Percentiles rank a stretch among this genome's conserved stretches.
phyloP scores from a whole-genome alignment of 2,113 vertebrate species.

The Numida meleagris region DNA sequence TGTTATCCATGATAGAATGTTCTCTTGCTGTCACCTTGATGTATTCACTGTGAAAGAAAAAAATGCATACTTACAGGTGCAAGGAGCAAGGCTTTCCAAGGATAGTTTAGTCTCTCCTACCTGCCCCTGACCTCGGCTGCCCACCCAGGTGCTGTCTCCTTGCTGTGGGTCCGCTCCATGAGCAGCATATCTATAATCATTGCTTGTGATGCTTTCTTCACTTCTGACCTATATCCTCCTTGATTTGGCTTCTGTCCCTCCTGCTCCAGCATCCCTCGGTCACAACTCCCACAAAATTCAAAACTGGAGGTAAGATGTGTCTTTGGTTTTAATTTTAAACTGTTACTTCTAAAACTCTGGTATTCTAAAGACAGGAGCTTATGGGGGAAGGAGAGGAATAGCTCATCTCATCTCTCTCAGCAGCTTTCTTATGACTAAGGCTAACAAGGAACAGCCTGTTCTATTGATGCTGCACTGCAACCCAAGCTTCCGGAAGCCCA shows the following conservation, averaged over 20 bases:
- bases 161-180: not conserved
- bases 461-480: not conserved
- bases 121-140: not conserved
- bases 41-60: not conserved
- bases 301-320: not conserved
- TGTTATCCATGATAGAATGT: not conserved
- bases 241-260: not conserved
- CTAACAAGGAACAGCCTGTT: slow-evolving; percentile 6
- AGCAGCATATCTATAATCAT: not conserved
- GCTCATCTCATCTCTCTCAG: not conserved
- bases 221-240: not conserved
- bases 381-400: not conserved
- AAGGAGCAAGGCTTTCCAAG: not conserved
- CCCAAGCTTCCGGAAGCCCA: not conserved
- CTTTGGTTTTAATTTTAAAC: slow-evolving; percentile 14
- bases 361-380: not conserved
- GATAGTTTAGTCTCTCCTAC: not conserved
- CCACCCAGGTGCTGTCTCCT: not conserved
- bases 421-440: not conserved
- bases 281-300: not conserved
- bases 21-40: not conserved
- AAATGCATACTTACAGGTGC: rapidly evolving
- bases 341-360: not conserved
- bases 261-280: not conserved
- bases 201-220: not conserved